Evolutionary conservation across 1,140 invertebrate genomes (phyloP).

Genomic region (Maconellicoccus hirsutus): DNA sequence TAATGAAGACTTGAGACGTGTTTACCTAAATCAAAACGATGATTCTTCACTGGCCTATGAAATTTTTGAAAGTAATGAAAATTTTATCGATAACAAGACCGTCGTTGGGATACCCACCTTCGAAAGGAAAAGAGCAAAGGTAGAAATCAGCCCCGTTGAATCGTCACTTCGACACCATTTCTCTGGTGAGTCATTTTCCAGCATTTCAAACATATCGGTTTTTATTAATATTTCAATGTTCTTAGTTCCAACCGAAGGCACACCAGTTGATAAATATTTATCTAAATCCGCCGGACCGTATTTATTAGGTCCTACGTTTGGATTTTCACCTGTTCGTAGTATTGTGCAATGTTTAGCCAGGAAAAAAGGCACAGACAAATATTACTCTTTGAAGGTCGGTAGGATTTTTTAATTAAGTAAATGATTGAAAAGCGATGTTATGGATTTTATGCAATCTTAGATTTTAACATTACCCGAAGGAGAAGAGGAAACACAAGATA

Average conservation of each 20-base stretch:
- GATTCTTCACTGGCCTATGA: neutral
- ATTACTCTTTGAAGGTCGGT: conserved; percentile 61
- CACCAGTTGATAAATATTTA: conserved; percentile 35
- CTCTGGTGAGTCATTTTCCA: neutral
- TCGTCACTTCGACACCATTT: neutral
- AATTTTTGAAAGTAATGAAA: neutral
- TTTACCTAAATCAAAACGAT: conserved; percentile 11
- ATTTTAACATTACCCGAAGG: conserved; percentile 42
- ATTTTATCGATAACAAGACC: neutral
- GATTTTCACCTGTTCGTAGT: conserved; percentile 62
- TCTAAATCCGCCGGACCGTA: conserved; percentile 47
- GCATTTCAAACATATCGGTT: neutral
- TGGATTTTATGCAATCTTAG: conserved; percentile 33
- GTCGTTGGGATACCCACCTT: neutral
- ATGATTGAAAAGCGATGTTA: conserved; percentile 37
- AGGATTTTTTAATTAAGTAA: neutral
- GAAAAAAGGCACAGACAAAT: conserved; percentile 58
- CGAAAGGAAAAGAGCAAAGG: neutral
- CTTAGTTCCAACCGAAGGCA: conserved; percentile 28
- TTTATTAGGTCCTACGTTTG: conserved; percentile 56
- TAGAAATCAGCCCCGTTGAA: neutral
- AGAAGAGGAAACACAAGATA: conserved; percentile 55
- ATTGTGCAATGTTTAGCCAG: conserved; percentile 67
- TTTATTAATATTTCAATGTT: neutral
- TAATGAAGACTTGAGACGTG: conserved; percentile 5